phyloP scores from a whole-genome alignment of 30 jellyfish, hydroid and myxozoan species.

The Morbakka virulenta region DNA sequence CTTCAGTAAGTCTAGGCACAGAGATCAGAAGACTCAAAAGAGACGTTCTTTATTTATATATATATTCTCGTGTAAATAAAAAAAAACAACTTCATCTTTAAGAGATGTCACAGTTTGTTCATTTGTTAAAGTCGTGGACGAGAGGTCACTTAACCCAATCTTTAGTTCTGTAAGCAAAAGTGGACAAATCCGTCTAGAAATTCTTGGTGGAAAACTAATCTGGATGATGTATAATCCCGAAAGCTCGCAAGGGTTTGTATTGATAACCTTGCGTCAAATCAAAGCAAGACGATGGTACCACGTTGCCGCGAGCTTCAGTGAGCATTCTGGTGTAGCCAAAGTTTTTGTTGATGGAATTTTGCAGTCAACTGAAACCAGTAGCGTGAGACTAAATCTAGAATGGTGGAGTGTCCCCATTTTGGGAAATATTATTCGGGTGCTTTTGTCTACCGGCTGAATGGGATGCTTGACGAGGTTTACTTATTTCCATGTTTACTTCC shows the following conservation, averaged over 20 bases:
- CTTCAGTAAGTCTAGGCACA: no score
- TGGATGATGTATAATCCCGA: slow-evolving; percentile 58
- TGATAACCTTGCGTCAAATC: neutral
- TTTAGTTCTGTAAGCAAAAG: slow-evolving; percentile 39
- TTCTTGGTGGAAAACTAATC: slow-evolving; percentile 38
- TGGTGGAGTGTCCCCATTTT: slow-evolving; percentile 41
- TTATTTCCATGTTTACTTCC: neutral
- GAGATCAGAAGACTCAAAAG: no score
- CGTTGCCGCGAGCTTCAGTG: slow-evolving; percentile 30
- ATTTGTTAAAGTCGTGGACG: neutral
- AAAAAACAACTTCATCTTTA: neutral
- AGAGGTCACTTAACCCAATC: slow-evolving; percentile 16
- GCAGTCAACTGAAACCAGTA: slow-evolving; percentile 13
- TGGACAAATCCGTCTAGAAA: slow-evolving; percentile 45
- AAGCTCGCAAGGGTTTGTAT: slow-evolving; percentile 38
- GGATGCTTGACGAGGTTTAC: neutral
- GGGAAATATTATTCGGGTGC: slow-evolving; percentile 50
- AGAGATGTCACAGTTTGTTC: neutral
- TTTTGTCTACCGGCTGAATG: neutral
- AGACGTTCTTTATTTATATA: no score
- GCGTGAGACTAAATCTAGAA: neutral
- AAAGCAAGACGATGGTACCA: slow-evolving; percentile 25
- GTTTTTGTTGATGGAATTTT: slow-evolving; percentile 31
- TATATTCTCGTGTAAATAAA: no score
- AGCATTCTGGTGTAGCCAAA: slow-evolving; percentile 48